Evolutionary conservation across 2,113 vertebrate species (phyloP).

Genomic region (Odobenus rosmarus): DNA sequence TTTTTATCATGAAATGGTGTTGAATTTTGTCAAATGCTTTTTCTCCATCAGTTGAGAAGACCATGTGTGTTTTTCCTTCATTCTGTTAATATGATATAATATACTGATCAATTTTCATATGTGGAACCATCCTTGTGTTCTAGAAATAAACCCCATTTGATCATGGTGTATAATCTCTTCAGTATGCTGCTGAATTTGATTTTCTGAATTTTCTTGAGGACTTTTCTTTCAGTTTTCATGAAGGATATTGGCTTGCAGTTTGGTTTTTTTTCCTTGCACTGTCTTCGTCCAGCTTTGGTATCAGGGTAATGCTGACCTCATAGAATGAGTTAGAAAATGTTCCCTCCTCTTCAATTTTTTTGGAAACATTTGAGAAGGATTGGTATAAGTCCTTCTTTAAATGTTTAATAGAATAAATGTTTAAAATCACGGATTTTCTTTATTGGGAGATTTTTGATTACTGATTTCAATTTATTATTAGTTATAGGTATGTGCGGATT

Average conservation of each 20-base stretch:
- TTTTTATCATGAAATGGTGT: background rate
- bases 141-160: background rate
- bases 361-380: no score
- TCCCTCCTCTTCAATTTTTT: no score
- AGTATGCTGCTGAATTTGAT: background rate
- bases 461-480: background rate
- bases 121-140: background rate
- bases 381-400: no score
- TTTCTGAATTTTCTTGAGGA: background rate
- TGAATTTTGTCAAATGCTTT: background rate
- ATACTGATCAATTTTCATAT: background rate
- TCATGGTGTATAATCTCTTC: background rate
- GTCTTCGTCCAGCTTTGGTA: background rate
- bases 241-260: background rate
- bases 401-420: no score
- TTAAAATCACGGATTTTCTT: no score
- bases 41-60: background rate
- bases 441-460: background rate
- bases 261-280: background rate
- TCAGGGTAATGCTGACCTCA: background rate
- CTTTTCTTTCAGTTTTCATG: background rate
- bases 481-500: background rate
- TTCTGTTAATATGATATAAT: background rate
- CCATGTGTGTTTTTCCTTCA: background rate
- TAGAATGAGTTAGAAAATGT: background rate